Base-by-base conservation (phyloP, 1,140 invertebrate species). In the Nomia melanderi region DNA sequence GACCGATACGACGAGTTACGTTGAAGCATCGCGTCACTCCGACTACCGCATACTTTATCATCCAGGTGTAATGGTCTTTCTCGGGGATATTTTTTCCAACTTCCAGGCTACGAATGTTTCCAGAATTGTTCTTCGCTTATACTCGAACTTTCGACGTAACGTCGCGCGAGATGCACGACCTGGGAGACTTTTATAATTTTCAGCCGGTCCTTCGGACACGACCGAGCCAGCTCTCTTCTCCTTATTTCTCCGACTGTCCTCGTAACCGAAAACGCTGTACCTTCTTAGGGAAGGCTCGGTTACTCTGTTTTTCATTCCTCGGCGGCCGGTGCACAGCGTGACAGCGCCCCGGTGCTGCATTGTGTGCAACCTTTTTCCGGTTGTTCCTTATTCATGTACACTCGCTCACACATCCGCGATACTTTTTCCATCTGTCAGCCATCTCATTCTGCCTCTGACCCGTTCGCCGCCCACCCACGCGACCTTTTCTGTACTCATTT, bases 401-500 rank as follows among this genome's bases (percentile, higher is more conserved):
- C 47, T n/a, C n/a, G n/a, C 39, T 27, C 14, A 54, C 50, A 74
- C 53, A 47, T 12, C 41, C 44, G 2, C 36, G 20, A 79, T 47
- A 74, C 77, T 79, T 76, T 82, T 79, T 63, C 71, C 59, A 79
- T 82, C 80, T 82, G 76, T 82, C 76, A 79, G 79, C 70, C 75
- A 79, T 79, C 77, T 79, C 79, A 78, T 82, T 79, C 77, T 79
- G 56, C 53, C 66, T 70, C 71, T 82, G 77, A 76, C 80, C 65
- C 65, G 71, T 73, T 72, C 54, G 64, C 79, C 77, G 64, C 72
- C 80, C 77, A 69, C 72, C 80, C 70, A 79, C 79, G 59, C 64
- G 57, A 50, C 64, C 66, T 80, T 77, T 72, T 80, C 75, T 71
- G 20, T 54, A 77, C 67, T 71, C 78, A 71, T 80, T 80, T 80